A percentile compares a stretch with the other conserved stretches of the same genome.
Evolutionary conservation across 2,888 invertebrate species (phyloP).

Genomic region (Abscondita cerata): DNA sequence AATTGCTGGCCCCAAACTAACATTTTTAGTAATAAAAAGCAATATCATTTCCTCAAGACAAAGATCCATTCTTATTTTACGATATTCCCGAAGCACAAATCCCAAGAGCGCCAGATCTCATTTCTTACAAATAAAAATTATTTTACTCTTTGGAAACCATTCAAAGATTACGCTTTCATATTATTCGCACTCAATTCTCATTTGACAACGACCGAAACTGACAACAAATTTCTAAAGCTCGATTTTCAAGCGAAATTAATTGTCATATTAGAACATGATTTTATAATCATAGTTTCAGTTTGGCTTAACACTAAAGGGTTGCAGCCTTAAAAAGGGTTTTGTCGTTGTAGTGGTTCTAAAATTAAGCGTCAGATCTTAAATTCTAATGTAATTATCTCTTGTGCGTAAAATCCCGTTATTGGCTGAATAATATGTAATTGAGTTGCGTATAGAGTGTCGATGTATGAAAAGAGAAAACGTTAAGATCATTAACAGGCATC

Average conservation of each 20-base stretch:
- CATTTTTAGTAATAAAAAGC: no score
- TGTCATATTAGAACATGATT: not conserved
- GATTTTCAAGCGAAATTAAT: conserved; percentile 8
- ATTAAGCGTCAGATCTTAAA: no score
- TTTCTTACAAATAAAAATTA: conserved; percentile 10
- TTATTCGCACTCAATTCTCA: not conserved
- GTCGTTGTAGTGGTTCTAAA: no score
- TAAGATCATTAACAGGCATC: no score
- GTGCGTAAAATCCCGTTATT: no score
- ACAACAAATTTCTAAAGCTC: not conserved
- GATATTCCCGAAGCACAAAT: not conserved
- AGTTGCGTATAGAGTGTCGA: no score
- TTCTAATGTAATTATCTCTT: no score
- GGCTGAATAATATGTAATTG: no score
- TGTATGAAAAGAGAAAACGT: no score
- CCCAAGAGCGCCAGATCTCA: conserved; percentile 4
- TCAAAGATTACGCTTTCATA: not conserved
- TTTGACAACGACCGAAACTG: not conserved
- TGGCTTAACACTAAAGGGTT: no score
- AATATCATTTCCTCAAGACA: not conserved
- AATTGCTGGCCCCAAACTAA: no score
- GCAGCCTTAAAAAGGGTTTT: no score
- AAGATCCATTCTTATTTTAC: conserved; percentile 6
- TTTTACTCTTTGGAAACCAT: conserved; percentile 2
- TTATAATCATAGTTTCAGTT: not conserved